Conservation (phyloP, 2,113 vertebrate genomes). For the Bos indicus region DNA sequence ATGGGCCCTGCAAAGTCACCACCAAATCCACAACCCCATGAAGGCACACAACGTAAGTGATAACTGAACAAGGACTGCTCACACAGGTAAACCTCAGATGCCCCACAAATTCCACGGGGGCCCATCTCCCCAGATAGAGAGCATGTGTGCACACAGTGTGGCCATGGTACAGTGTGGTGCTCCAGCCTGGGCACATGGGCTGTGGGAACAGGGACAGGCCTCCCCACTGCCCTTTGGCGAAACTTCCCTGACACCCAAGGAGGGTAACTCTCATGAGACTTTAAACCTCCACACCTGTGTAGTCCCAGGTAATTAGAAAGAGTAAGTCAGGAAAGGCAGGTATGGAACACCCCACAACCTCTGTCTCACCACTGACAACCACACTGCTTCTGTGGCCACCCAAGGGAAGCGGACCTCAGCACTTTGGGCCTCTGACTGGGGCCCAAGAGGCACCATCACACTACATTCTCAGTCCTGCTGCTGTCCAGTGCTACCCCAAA, state of each 20-base stretch:
- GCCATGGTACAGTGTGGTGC: neutral
- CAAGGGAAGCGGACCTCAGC: neutral
- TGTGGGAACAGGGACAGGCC: neutral
- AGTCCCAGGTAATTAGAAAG: neutral
- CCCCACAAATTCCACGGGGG: neutral
- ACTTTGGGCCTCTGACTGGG: neutral
- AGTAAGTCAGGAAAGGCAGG: neutral
- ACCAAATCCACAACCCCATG: neutral
- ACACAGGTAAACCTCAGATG: neutral
- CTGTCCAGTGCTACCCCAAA: neutral
- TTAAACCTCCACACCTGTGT: neutral
- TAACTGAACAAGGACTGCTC: neutral
- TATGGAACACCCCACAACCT: neutral
- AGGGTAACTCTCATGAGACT: neutral
- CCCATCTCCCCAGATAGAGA: neutral
- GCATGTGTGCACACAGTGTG: neutral
- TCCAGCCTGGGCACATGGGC: neutral
- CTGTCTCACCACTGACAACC: neutral
- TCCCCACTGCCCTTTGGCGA: neutral
- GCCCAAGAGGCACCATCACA: neutral
- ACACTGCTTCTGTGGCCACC: neutral
- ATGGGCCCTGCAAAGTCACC: neutral
- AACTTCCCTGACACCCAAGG: neutral
- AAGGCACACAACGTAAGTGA: neutral
- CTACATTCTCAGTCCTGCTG: neutral